phyloP scores from a whole-genome alignment of 1,140 invertebrate genomes.

The Euwallacea fornicatus region DNA sequence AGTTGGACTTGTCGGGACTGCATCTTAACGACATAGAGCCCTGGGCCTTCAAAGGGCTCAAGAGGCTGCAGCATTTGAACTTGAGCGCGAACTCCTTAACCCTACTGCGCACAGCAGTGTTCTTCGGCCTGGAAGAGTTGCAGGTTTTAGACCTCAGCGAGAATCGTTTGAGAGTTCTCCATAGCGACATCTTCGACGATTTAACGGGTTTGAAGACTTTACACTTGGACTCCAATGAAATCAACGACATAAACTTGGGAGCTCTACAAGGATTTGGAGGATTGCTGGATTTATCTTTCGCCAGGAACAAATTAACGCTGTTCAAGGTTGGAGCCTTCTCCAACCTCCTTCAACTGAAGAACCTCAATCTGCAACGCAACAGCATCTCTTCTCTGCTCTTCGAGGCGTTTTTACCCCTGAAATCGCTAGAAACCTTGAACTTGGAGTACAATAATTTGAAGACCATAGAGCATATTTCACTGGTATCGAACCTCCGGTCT shows the following conservation, averaged over 20 bases:
- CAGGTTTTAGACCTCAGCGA: constrained; percentile 16
- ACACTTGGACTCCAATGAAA: constrained; percentile 16
- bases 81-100: constrained; percentile 15
- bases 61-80: constrained; percentile 1
- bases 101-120: neutral
- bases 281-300: constrained; percentile 1
- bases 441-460: constrained; percentile 32
- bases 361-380: constrained; percentile 20
- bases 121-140: constrained; percentile 11
- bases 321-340: constrained; percentile 29
- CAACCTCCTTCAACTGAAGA: constrained; percentile 9
- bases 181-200: constrained; percentile 7
- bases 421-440: constrained; percentile 2
- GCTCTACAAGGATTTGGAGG: constrained; percentile 20
- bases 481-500: neutral
- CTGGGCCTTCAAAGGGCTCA: constrained; percentile 16
- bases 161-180: constrained; percentile 7
- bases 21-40: constrained; percentile 2
- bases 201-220: constrained; percentile 14
- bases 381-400: constrained; percentile 13
- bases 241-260: constrained; percentile 17
- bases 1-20: constrained; percentile 9
- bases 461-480: neutral
- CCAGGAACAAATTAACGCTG: constrained; percentile 11
- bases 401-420: constrained; percentile 24